Evolutionary conservation across 2,888 invertebrate genomes (phyloP).

Genomic region (Poecilus cupreus): DNA sequence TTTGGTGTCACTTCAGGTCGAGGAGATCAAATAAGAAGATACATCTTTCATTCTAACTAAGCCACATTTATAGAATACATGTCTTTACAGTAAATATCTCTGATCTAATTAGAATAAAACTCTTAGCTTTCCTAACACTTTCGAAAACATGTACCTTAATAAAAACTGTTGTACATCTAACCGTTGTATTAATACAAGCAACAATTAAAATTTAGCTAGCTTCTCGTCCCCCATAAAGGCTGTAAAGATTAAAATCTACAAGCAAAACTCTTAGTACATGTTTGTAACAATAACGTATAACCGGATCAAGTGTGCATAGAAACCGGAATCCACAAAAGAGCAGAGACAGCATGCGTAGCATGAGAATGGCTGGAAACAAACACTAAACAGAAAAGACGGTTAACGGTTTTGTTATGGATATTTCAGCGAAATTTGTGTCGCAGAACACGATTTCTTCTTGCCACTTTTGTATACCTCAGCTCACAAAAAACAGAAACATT

Average conservation of each 20-base stretch:
- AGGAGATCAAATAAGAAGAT: slow-evolving; percentile 5
- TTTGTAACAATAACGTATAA: slow-evolving; percentile 27
- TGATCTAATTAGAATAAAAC: slow-evolving; percentile 12
- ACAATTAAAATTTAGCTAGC: slow-evolving; percentile 30
- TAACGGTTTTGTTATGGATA: slow-evolving; percentile 38
- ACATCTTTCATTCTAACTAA: background rate
- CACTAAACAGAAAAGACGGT: slow-evolving; percentile 4
- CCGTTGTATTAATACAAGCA: slow-evolving; percentile 20
- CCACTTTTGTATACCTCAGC: too few relatives aligned
- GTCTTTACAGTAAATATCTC: background rate
- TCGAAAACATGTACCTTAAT: background rate
- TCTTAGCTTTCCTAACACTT: background rate
- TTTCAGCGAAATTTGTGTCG: slow-evolving; percentile 10
- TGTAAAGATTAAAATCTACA: slow-evolving; percentile 29
- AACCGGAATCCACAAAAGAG: slow-evolving; percentile 20
- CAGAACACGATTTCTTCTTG: background rate
- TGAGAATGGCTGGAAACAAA: slow-evolving; percentile 28
- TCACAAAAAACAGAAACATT: too few relatives aligned
- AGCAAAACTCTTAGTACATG: background rate
- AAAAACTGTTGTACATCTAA: slow-evolving; percentile 26
- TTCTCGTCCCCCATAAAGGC: background rate
- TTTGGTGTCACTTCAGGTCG: background rate
- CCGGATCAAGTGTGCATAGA: slow-evolving; percentile 22
- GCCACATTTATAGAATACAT: background rate
- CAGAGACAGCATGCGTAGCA: background rate